phyloP scores from a whole-genome alignment of 2,797 vertebrate genomes.

The Parambassis ranga region DNA sequence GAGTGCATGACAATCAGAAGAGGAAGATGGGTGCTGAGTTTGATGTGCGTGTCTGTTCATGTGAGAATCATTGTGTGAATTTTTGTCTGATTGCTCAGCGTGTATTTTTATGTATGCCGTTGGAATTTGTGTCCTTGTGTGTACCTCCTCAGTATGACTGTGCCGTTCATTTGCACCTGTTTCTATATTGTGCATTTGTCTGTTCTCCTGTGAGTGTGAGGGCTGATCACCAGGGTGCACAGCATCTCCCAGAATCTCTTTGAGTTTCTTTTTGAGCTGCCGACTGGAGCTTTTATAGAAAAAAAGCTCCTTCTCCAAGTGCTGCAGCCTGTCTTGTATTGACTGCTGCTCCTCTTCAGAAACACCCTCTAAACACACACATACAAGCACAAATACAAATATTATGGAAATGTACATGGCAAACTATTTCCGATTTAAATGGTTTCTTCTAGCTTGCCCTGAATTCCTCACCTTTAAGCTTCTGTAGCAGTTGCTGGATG shows the following conservation, averaged over 20 bases:
- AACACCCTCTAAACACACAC: conserved; percentile 38
- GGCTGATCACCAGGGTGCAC: conserved; percentile 36
- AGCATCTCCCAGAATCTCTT: conserved; percentile 66
- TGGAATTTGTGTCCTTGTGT: conserved; percentile 10
- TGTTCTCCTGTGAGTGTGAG: conserved; percentile 9
- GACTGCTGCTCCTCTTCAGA: conserved; percentile 39
- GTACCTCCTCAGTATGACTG: not conserved
- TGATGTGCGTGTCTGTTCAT: conserved; percentile 4
- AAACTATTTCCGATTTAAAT: too few species aligned
- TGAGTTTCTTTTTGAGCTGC: conserved; percentile 88
- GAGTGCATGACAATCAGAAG: conserved; percentile 10
- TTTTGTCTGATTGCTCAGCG: conserved; percentile 17
- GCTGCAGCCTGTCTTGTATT: conserved; percentile 81
- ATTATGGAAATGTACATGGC: too few species aligned
- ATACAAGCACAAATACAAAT: conserved; percentile 14
- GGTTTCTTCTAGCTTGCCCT: not conserved
- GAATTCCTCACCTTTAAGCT: conserved; percentile 81
- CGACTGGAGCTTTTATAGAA: conserved; percentile 91
- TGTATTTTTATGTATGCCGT: conserved; percentile 49
- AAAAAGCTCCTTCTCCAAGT: conserved; percentile 90
- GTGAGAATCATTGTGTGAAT: not conserved
- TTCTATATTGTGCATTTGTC: not conserved
- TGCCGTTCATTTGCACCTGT: conserved; percentile 1
- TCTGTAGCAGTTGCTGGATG: conserved; percentile 82
- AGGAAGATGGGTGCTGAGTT: not conserved